Percentiles rank a stretch among this genome's conserved stretches.
These are phyloP conservation scores for Drosophila ercepeae DNA, from an alignment of 1,140 invertebrate genomes.

Conservation along the genomic window DNA sequence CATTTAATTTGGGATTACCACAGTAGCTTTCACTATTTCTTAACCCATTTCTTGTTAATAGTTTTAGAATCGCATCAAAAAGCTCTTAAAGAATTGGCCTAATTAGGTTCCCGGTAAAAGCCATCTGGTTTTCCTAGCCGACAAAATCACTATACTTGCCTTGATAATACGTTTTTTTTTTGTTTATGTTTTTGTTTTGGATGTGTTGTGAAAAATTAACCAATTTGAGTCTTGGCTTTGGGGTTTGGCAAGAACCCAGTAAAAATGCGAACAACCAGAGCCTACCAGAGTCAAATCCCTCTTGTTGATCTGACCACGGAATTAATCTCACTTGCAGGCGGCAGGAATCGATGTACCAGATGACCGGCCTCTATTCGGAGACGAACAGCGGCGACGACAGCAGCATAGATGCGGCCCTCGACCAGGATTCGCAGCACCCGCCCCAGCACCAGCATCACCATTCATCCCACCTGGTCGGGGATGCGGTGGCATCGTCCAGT, in stretches of 20 bases:
- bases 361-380: conserved; percentile 93
- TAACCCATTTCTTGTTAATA: too few relatives aligned
- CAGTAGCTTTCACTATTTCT: too few relatives aligned
- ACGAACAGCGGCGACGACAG: conserved; percentile 86
- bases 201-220: conserved; percentile 15
- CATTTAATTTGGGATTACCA: neutral
- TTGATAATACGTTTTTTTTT: conserved; percentile 11
- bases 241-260: conserved; percentile 22
- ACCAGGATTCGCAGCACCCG: conserved; percentile 11
- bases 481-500: conserved; percentile 6
- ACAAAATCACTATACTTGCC: conserved; percentile 7
- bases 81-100: too few relatives aligned
- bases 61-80: too few relatives aligned
- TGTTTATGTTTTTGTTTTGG: conserved; percentile 1
- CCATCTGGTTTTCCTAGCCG: neutral
- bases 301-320: conserved; percentile 26
- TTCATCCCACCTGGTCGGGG: conserved; percentile 6
- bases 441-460: conserved; percentile 2
- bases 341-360: conserved; percentile 93
- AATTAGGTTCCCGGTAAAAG: neutral
- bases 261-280: conserved; percentile 29
- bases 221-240: conserved; percentile 9
- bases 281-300: conserved; percentile 5
- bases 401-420: conserved; percentile 82
- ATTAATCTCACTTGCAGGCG: conserved; percentile 84